Conservation (phyloP, 2,888 invertebrate genomes). For the Criorhina ranunculi region DNA sequence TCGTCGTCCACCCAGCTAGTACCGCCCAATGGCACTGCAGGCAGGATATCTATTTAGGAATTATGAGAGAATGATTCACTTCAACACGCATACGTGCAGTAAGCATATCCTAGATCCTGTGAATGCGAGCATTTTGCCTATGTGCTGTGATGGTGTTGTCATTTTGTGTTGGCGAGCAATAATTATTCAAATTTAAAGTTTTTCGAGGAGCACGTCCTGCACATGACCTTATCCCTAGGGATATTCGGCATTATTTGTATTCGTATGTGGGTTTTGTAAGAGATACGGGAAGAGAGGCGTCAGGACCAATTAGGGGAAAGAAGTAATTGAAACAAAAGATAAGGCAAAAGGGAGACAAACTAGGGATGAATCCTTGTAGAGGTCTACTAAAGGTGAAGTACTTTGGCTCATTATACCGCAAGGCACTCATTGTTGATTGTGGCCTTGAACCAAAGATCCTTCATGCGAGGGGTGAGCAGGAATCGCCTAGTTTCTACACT, state of each 20-base stretch:
- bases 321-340: background rate
- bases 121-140: slow-evolving; percentile 9
- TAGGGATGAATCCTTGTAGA: no score
- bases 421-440: no score
- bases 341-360: no score
- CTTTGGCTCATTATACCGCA: no score
- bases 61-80: slow-evolving; percentile 74
- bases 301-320: slow-evolving; percentile 24
- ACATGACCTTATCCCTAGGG: slow-evolving; percentile 71
- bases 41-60: slow-evolving; percentile 63
- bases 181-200: slow-evolving; percentile 74
- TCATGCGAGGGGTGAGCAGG: no score
- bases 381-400: no score
- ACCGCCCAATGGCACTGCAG: slow-evolving; percentile 38
- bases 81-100: slow-evolving; percentile 54
- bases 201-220: slow-evolving; percentile 68
- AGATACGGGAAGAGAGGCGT: slow-evolving; percentile 20
- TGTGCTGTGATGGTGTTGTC: slow-evolving; percentile 67
- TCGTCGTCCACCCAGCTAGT: slow-evolving; percentile 14
- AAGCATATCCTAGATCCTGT: slow-evolving; percentile 27
- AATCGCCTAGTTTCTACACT: no score
- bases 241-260: slow-evolving; percentile 48
- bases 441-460: no score
- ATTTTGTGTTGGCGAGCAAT: slow-evolving; percentile 71
- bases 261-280: background rate